Conservation (phyloP, 2,888 invertebrate species). For the Cremastinae sp. region DNA sequence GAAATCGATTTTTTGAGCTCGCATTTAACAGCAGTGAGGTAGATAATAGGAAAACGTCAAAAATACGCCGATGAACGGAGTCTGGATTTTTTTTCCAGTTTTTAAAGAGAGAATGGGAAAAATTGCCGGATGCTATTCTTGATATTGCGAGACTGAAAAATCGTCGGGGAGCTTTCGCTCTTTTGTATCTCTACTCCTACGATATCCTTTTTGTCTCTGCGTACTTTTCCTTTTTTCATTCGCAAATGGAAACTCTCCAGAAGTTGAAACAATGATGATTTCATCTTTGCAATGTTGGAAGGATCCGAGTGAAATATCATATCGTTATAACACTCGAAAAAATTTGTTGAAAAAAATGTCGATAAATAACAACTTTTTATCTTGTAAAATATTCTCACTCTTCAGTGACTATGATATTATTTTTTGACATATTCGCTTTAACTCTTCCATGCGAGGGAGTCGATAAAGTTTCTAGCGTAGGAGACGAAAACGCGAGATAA, state of each 20-base stretch:
- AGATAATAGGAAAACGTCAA: slow-evolving; percentile 8
- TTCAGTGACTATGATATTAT: not conserved
- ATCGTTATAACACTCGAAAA: too few species aligned
- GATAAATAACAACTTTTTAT: too few species aligned
- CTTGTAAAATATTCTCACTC: slow-evolving; percentile 2
- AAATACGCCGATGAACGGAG: slow-evolving; percentile 37
- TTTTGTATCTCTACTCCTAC: slow-evolving; percentile 32
- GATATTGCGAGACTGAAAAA: slow-evolving; percentile 37
- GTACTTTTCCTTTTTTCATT: slow-evolving; percentile 26
- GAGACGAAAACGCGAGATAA: slow-evolving; percentile 45
- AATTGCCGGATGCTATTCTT: slow-evolving; percentile 35
- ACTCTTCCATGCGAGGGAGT: slow-evolving; percentile 1
- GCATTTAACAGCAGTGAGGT: too few species aligned
- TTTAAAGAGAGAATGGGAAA: not conserved
- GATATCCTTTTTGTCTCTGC: slow-evolving; percentile 50
- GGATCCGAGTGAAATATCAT: too few species aligned
- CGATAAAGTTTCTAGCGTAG: slow-evolving; percentile 56
- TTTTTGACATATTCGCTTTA: slow-evolving; percentile 3
- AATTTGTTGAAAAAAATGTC: too few species aligned
- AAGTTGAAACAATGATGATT: too few species aligned
- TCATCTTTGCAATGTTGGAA: too few species aligned
- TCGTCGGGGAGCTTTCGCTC: slow-evolving; percentile 18
- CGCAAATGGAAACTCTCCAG: slow-evolving; percentile 46
- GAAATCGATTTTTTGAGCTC: too few species aligned
- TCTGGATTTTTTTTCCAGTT: slow-evolving; percentile 4